Evolutionary conservation across 2,797 vertebrate species (phyloP).

Genomic region (Smutsia temminckii): DNA sequence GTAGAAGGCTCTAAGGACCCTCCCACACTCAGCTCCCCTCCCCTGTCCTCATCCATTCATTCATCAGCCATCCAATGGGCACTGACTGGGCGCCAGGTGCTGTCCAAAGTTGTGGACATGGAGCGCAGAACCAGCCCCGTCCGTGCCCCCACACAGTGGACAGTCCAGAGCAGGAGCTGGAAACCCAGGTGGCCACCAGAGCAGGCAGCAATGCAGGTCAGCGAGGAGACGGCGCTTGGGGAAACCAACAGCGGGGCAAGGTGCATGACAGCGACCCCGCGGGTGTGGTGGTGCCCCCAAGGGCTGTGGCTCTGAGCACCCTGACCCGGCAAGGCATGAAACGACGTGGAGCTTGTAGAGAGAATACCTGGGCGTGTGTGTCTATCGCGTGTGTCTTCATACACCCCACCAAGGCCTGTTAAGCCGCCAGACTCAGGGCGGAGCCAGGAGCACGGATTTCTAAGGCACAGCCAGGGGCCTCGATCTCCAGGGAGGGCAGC

Average conservation of each 20-base stretch:
- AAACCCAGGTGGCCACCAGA: background rate
- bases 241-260: rapidly evolving
- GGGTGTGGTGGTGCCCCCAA: background rate
- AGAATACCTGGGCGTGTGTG: no score
- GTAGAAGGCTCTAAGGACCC: background rate
- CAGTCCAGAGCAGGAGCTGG: background rate
- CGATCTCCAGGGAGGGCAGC: background rate
- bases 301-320: background rate
- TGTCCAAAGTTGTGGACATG: background rate
- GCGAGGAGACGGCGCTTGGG: rapidly evolving
- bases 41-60: no score
- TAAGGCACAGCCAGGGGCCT: background rate
- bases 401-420: background rate
- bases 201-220: background rate
- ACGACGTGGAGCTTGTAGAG: background rate
- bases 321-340: background rate
- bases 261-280: rapidly evolving
- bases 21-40: background rate
- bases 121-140: background rate
- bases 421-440: background rate
- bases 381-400: background rate
- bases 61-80: background rate
- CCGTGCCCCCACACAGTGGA: background rate
- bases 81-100: background rate
- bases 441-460: no score